Conservation (phyloP, 2,113 vertebrate genomes). For the Peromyscus californicus region DNA sequence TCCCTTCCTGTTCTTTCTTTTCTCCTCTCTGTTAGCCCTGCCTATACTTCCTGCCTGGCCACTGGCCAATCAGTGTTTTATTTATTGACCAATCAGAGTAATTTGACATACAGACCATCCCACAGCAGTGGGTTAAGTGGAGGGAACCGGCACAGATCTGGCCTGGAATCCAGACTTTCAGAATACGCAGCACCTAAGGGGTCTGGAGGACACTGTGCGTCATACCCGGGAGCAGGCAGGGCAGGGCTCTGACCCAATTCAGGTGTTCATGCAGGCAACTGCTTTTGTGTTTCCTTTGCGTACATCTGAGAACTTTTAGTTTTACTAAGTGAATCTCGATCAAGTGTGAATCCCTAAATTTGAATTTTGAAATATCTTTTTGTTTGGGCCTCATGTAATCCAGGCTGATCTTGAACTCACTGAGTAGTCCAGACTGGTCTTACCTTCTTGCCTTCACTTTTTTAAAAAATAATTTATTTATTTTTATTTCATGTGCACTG, state of each 20-base stretch:
- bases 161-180: background rate
- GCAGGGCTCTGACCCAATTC: background rate
- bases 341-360: background rate
- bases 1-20: too few relatives aligned
- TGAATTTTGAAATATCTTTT: background rate
- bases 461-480: too few relatives aligned
- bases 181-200: background rate
- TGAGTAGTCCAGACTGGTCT: background rate
- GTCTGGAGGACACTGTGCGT: background rate
- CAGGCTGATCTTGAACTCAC: background rate
- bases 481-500: too few relatives aligned
- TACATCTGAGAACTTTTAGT: background rate
- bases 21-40: too few relatives aligned
- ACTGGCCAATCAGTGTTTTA: too few relatives aligned
- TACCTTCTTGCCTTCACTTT: background rate
- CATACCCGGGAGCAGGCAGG: background rate
- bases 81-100: too few relatives aligned
- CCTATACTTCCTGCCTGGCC: too few relatives aligned
- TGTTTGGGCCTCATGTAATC: background rate
- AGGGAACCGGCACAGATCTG: background rate
- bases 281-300: background rate
- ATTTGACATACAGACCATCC: too few relatives aligned
- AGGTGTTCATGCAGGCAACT: background rate
- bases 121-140: too few relatives aligned
- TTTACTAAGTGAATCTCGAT: background rate